Conservation (phyloP, 2,797 vertebrate genomes). For the Lutjanus argentimaculatus region DNA sequence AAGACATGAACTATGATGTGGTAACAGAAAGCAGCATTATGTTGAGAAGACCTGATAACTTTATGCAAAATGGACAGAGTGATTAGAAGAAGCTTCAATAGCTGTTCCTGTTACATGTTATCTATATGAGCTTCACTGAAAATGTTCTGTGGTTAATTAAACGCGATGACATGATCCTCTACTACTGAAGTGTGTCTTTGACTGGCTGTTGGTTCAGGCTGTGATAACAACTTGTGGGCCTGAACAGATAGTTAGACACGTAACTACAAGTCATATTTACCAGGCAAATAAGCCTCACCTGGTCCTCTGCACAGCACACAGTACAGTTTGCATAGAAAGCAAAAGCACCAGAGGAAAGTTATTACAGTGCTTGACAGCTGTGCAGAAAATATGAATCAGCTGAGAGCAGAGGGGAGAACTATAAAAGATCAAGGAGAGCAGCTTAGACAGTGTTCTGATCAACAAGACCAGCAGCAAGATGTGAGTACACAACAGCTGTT, state of each 20-base stretch:
- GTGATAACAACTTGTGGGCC: slow-evolving; percentile 7
- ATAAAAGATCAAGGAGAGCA: slow-evolving; percentile 3
- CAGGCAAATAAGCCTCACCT: slow-evolving; percentile 75
- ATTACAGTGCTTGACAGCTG: slow-evolving; percentile 32
- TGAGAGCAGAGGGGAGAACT: not conserved
- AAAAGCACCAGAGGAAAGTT: slow-evolving; percentile 37
- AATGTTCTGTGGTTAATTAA: not conserved
- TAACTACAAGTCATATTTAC: slow-evolving; percentile 71
- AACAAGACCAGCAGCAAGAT: slow-evolving; percentile 21
- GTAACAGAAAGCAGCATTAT: slow-evolving; percentile 2
- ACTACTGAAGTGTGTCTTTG: not conserved
- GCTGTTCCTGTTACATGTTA: not conserved
- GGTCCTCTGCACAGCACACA: not conserved
- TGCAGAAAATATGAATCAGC: slow-evolving; percentile 31
- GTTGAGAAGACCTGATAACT: not conserved
- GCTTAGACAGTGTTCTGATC: not conserved
- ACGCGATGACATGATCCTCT: not conserved
- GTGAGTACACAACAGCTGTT: slow-evolving; percentile 35
- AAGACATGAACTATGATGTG: not conserved
- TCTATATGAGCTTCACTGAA: not conserved
- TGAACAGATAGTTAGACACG: slow-evolving; percentile 64
- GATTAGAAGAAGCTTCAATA: slow-evolving; percentile 6
- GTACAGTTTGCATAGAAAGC: slow-evolving; percentile 76
- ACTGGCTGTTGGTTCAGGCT: slow-evolving; percentile 12
- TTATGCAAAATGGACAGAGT: slow-evolving; percentile 4